Evolutionary conservation across 2,797 vertebrate genomes (phyloP).

Genomic region (Sternotherus odoratus): DNA sequence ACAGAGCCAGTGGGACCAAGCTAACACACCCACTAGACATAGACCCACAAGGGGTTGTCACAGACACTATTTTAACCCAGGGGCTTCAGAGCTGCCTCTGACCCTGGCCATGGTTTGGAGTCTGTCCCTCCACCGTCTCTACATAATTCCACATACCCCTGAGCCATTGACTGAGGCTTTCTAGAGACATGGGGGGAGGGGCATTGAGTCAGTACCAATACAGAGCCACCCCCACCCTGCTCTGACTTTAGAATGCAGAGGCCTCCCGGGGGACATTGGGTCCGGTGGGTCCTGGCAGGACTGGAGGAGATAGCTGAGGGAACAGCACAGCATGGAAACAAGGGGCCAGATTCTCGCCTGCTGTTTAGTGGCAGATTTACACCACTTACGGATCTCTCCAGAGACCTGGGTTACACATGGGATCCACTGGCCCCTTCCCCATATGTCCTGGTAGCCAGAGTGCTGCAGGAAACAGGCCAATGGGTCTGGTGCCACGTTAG

Average conservation of each 20-base stretch:
- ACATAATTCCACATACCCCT: neutral
- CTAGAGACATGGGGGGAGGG: neutral
- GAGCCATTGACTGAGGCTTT: neutral
- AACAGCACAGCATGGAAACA: neutral
- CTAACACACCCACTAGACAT: neutral
- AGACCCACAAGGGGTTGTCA: neutral
- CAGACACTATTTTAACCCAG: neutral
- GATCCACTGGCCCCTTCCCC: neutral
- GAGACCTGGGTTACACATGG: fast-evolving
- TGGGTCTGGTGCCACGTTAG: neutral
- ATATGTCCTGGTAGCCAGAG: neutral
- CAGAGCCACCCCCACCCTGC: neutral
- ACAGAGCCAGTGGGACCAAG: neutral
- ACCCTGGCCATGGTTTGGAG: neutral
- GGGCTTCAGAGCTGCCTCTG: neutral
- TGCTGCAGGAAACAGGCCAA: neutral
- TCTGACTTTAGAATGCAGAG: neutral
- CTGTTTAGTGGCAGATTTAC: neutral
- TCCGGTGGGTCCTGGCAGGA: constrained; percentile 37
- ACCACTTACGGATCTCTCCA: neutral
- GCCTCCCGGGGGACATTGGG: constrained; percentile 13
- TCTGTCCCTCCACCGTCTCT: neutral
- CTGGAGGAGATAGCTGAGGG: neutral
- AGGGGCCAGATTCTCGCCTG: neutral
- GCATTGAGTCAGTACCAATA: constrained; percentile 38